Evolutionary conservation across 2,113 vertebrate genomes (phyloP).

Genomic region (human (Homo sapiens)): DNA sequence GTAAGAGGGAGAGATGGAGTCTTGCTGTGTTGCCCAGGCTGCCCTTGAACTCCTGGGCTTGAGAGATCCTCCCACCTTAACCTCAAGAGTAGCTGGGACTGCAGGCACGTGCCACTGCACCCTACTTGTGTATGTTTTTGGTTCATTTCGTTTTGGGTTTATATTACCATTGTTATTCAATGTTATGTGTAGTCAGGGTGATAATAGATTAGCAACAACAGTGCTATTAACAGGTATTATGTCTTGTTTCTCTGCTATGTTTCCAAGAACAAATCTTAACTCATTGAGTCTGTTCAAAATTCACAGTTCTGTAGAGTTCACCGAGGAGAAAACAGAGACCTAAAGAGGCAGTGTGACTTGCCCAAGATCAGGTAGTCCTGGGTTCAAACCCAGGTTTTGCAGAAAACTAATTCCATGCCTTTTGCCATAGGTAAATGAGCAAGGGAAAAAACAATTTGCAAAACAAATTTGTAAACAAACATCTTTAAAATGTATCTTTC

Average conservation of each 20-base stretch:
- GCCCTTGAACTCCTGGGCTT: too few species aligned
- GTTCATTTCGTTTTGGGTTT: not conserved
- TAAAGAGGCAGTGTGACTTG: not conserved
- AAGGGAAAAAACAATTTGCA: not conserved
- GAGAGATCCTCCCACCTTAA: too few species aligned
- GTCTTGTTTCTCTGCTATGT: not conserved
- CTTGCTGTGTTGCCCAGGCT: too few species aligned
- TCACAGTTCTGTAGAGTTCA: not conserved
- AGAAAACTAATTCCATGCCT: slow-evolving; percentile 11
- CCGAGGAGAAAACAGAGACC: not conserved
- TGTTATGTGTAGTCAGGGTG: not conserved
- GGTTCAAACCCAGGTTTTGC: not conserved
- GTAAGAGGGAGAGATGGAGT: too few species aligned
- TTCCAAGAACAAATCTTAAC: slow-evolving; percentile 26
- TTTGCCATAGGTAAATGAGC: not conserved
- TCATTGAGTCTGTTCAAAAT: not conserved
- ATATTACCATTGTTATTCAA: not conserved
- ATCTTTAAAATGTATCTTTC: not conserved
- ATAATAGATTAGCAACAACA: not conserved
- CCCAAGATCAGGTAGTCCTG: not conserved
- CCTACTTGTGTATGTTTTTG: not conserved
- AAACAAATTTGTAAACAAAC: not conserved
- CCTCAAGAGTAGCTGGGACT: too few species aligned
- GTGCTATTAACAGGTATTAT: not conserved
- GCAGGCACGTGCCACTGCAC: too few species aligned